Conservation (phyloP, 1,140 invertebrate species). For the Apis laboriosa region DNA sequence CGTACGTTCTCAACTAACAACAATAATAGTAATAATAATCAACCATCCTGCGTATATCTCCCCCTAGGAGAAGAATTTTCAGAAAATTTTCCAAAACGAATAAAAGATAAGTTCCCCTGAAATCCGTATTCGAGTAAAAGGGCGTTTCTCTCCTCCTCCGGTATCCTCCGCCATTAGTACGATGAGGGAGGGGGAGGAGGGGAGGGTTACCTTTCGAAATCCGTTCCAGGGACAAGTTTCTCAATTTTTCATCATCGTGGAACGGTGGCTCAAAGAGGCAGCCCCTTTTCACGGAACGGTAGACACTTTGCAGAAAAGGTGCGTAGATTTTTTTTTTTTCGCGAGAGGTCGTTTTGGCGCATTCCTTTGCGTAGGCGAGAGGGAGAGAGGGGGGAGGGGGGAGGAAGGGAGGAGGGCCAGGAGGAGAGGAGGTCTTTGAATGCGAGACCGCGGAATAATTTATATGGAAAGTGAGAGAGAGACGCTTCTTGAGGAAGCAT, state of each 20-base stretch:
- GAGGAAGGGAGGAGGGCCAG: background rate
- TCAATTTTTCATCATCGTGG: constrained; percentile 55
- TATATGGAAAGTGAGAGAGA: constrained; percentile 60
- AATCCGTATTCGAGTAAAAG: background rate
- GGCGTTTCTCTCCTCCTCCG: background rate
- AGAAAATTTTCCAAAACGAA: too few species aligned
- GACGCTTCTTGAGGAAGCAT: constrained; percentile 66
- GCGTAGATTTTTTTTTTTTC: constrained; percentile 67
- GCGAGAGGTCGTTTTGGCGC: constrained; percentile 54
- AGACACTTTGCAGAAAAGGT: constrained; percentile 51
- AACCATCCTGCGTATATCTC: too few species aligned
- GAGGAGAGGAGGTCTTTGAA: constrained; percentile 44
- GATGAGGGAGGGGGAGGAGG: background rate
- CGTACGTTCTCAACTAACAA: too few species aligned
- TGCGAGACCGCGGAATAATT: constrained; percentile 66
- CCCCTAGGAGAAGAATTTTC: background rate
- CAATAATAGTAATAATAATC: too few species aligned
- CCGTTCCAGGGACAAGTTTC: constrained; percentile 23
- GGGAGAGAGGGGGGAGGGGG: background rate
- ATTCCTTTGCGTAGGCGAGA: constrained; percentile 42
- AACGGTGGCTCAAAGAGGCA: constrained; percentile 4
- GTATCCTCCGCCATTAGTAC: constrained; percentile 9
- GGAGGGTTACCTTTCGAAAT: constrained; percentile 34
- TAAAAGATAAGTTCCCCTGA: too few species aligned
- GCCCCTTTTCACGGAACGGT: constrained; percentile 42